These are phyloP conservation scores for Rhamphomyia laevipes DNA, from an alignment of 2,888 invertebrate genomes.

Conservation along the genomic window DNA sequence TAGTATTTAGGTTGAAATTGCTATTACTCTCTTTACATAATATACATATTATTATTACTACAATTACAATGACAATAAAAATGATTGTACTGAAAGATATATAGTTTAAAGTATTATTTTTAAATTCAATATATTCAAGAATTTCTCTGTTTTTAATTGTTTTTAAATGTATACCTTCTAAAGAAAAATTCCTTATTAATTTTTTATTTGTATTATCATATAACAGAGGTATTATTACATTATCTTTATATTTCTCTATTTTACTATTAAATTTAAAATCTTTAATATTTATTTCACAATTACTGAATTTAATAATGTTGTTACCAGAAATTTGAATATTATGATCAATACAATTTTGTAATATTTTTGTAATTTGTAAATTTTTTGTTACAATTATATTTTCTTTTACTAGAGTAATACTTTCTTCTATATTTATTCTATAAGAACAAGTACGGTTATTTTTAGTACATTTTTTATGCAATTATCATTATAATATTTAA, in stretches of 20 bases:
- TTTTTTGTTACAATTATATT: background rate
- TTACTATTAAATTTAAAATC: background rate
- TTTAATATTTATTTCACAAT: background rate
- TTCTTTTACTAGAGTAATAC: background rate
- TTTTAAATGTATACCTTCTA: background rate
- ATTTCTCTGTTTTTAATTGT: background rate
- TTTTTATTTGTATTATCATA: background rate
- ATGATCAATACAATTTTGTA: conserved; percentile 2
- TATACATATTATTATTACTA: too few relatives aligned
- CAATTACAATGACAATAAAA: too few relatives aligned
- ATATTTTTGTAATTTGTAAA: background rate
- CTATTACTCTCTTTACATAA: background rate
- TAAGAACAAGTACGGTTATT: too few relatives aligned
- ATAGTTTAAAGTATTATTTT: too few relatives aligned
- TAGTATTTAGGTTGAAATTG: background rate
- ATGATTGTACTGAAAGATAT: too few relatives aligned
- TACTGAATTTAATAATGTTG: conserved; percentile 2
- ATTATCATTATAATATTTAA: background rate
- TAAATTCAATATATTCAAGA: conserved; percentile 1
- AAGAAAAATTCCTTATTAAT: background rate
- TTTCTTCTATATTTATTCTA: too few relatives aligned
- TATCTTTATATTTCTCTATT: background rate
- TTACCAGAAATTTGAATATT: background rate
- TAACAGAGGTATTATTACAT: background rate
- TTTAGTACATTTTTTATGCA: background rate